These are phyloP conservation scores for Oryctolagus cuniculus DNA, from an alignment of 2,113 vertebrate genomes.

Conservation along the genomic window mOryCun1.1 NC_091433.1:5442501-5443000, in stretches of 20 bases:
- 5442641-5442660: neutral
- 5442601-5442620: neutral
- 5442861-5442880: neutral
- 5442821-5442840: neutral
- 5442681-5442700: neutral
- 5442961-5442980: neutral
- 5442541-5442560: neutral
- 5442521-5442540: neutral
- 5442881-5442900: neutral
- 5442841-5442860: neutral
- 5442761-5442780: neutral
- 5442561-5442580: no score
- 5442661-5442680: neutral
- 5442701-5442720: no score
- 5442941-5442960: neutral
- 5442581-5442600: neutral
- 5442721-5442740: neutral
- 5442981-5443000: neutral
- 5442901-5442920: neutral
- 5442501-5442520: neutral
- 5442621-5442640: neutral
- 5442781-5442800: neutral
- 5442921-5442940: neutral
- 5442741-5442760: neutral
- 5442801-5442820: neutral